Base-by-base conservation (phyloP, 1,140 invertebrate species). In the Drosophila kikkawai region DNA sequence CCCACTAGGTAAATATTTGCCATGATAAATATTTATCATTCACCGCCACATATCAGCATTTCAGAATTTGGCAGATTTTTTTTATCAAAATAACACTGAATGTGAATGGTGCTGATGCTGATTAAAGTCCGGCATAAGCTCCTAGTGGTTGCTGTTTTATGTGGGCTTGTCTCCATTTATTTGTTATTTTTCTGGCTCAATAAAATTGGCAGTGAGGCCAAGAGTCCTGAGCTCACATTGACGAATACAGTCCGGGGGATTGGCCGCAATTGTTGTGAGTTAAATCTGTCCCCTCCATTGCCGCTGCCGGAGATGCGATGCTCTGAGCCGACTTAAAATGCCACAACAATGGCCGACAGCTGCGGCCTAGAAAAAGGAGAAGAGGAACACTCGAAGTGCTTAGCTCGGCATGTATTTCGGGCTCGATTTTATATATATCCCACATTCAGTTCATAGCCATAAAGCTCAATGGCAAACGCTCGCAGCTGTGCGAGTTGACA, bases 311-410 rank as follows among this genome's bases (percentile, higher is more conserved):
- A 48, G 59, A 58, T 32, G 66, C 71, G 55, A 55, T 41, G 66
- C 71, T 75, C 80, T 77, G 76, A 74, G 73, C 57, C 68, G 80
- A 83, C 83, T 87, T 87, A 83, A 86, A 87, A 86, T 74, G 84
- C 80, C 80, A 75, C 83, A 83, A 83, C 84, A 86, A 86, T 88
- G 77, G 76, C 66, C 75, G 80, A 68, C 83, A 86, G 83, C 80
- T 87, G 82, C 80, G 79, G 82, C 79, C 75, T 73, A 59, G 70
- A 70, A 68, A 64, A n/a, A 12, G 45, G 22, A 56, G 60, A 9
- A 15, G 22, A 64, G 48, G 26, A 56, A 29, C 19, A 15, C 66
- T 74, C 51, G 50, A 75, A 70, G 79, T 88, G 83, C 84, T 87
- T 83, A 74, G 83, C 80, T 88, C 80, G 77, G 83, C 80, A 80